Evolutionary conservation across 1,140 invertebrate species (phyloP).

Genomic region (Protaetia brevitarsis): DNA sequence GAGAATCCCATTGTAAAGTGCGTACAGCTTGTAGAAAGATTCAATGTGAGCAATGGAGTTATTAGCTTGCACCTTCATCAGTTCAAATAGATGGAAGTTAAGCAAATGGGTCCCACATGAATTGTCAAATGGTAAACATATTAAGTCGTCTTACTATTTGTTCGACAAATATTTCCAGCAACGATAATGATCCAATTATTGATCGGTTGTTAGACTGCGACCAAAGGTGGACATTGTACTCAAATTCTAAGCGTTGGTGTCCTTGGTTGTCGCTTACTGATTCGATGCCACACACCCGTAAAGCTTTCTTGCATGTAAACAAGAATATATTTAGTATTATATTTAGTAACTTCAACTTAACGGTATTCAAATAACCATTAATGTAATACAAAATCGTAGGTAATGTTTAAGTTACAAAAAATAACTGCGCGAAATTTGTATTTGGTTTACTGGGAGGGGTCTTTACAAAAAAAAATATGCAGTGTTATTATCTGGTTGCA

Average conservation of each 20-base stretch:
- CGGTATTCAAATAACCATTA: no score
- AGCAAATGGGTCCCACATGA: neutral
- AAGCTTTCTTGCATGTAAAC: neutral
- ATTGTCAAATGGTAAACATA: neutral
- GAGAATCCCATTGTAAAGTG: no score
- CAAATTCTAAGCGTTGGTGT: neutral
- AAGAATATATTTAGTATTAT: neutral
- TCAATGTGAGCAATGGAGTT: no score
- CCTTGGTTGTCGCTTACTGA: neutral
- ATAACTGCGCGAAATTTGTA: no score
- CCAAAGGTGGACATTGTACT: neutral
- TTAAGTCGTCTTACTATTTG: neutral
- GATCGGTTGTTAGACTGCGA: neutral
- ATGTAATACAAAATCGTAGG: no score
- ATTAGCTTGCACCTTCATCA: conserved; percentile 1
- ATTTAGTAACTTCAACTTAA: no score
- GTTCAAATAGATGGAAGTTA: neutral
- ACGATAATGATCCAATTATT: neutral
- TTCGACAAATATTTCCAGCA: neutral
- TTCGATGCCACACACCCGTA: neutral
- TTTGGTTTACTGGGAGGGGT: no score
- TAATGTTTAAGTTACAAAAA: no score
- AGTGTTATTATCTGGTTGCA: no score
- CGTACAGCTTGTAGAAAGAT: no score
- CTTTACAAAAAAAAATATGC: no score